phyloP scores from a whole-genome alignment of 2,888 invertebrate species.

The Shargacucullia verbasci region DNA sequence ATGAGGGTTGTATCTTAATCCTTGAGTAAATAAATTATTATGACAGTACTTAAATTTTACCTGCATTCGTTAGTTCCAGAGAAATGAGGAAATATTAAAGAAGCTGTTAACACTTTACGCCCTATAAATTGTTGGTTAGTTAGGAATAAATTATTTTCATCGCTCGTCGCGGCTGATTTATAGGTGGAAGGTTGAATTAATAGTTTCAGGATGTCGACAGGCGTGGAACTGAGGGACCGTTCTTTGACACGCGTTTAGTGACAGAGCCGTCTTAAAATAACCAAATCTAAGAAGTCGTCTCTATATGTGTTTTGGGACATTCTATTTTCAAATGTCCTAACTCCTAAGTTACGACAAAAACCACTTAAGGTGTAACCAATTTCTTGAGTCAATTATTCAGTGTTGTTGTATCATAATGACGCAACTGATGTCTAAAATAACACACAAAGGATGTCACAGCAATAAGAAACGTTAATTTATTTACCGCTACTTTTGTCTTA shows the following conservation, averaged over 20 bases:
- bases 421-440: conserved; percentile 27
- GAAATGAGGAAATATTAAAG: conserved; percentile 55
- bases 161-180: conserved; percentile 73
- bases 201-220: conserved; percentile 76
- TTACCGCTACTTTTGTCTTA: conserved; percentile 33
- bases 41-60: conserved; percentile 18
- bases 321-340: conserved; percentile 10
- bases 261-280: conserved; percentile 66
- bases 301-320: conserved; percentile 36
- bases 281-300: conserved; percentile 53
- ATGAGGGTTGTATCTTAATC: conserved; percentile 42
- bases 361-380: conserved; percentile 20
- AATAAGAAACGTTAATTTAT: conserved; percentile 31
- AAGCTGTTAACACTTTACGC: conserved; percentile 68
- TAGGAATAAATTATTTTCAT: conserved; percentile 75
- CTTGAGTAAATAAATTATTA: conserved; percentile 30
- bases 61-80: conserved; percentile 26
- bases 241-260: conserved; percentile 59
- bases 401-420: conserved; percentile 16
- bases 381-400: conserved; percentile 31
- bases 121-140: conserved; percentile 71
- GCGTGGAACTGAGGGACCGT: conserved; percentile 47
- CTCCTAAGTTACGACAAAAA: conserved; percentile 22
- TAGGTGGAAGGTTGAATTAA: conserved; percentile 71
- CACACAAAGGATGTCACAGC: conserved; percentile 25